These are phyloP conservation scores for Napeogenes inachia DNA, from an alignment of 2,888 invertebrate genomes.

Conservation along the genomic window DNA sequence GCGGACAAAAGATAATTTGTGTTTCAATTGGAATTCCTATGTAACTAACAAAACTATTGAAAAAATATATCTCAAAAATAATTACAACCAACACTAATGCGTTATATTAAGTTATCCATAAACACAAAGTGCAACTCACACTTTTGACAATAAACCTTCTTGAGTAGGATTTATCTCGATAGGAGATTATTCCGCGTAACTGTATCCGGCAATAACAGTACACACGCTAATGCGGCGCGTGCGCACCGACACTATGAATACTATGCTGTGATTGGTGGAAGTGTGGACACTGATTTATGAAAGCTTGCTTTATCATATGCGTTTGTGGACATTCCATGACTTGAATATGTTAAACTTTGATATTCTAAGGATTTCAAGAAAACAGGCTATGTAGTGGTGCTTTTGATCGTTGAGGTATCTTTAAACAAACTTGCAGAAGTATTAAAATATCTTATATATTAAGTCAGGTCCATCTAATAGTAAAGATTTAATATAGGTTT, in stretches of 20 bases:
- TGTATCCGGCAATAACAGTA: constrained; percentile 51
- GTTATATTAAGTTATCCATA: too few species aligned
- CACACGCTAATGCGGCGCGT: constrained; percentile 16
- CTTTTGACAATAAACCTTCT: constrained; percentile 25
- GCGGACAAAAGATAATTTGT: constrained; percentile 16
- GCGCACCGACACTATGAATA: constrained; percentile 1
- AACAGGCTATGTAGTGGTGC: too few species aligned
- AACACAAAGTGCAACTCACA: constrained; percentile 10
- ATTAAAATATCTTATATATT: too few species aligned
- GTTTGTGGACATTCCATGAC: neutral
- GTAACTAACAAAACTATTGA: neutral
- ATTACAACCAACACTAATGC: too few species aligned
- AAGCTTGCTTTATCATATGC: constrained; percentile 2
- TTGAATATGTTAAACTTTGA: neutral
- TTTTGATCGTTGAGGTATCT: too few species aligned
- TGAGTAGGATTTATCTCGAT: constrained; percentile 32
- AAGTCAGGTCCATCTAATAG: too few species aligned
- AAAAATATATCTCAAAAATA: neutral
- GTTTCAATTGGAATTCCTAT: constrained; percentile 1
- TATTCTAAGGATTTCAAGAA: neutral
- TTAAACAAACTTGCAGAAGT: too few species aligned
- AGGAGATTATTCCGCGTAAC: constrained; percentile 34
- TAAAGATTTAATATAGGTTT: too few species aligned
- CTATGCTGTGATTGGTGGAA: constrained; percentile 2
- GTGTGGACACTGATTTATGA: constrained; percentile 25